Percentiles rank a stretch among this genome's conserved stretches.
Evolutionary conservation across 1,140 invertebrate genomes (phyloP).

Genomic region (Macrosteles quadrilineatus): DNA sequence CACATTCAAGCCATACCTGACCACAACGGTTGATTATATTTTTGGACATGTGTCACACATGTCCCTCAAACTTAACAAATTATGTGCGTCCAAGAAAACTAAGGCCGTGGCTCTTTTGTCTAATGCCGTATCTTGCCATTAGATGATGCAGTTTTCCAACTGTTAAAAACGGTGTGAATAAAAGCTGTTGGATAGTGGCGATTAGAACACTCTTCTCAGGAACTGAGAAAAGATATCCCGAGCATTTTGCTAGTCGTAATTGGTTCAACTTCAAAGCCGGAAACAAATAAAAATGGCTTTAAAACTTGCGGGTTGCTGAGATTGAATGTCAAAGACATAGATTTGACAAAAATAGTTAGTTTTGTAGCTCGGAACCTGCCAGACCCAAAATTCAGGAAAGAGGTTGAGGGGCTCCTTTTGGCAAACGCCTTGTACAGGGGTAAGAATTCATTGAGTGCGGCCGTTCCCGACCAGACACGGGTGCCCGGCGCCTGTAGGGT

Average conservation of each 20-base stretch:
- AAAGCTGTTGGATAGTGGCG: too few relatives aligned
- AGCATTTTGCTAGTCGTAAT: conserved; percentile 15
- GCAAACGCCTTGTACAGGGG: too few relatives aligned
- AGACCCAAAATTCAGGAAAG: too few relatives aligned
- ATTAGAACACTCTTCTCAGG: too few relatives aligned
- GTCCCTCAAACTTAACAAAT: conserved; percentile 45
- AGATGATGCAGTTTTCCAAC: conserved; percentile 48
- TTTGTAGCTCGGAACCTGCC: background rate
- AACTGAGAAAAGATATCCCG: too few relatives aligned
- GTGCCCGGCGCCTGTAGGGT: too few relatives aligned
- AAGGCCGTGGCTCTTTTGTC: conserved; percentile 47
- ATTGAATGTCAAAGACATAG: conserved; percentile 4
- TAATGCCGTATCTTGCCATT: conserved; percentile 51
- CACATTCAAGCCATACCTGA: conserved; percentile 45
- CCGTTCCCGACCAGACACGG: too few relatives aligned
- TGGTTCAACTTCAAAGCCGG: too few relatives aligned
- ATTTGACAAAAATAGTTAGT: background rate
- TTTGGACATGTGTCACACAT: conserved; percentile 49
- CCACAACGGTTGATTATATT: conserved; percentile 35
- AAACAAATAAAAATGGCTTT: conserved; percentile 29
- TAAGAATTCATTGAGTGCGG: too few relatives aligned
- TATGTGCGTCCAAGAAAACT: conserved; percentile 47
- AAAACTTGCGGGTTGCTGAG: conserved; percentile 29
- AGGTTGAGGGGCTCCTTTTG: too few relatives aligned
- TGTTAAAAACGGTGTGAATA: conserved; percentile 48